Conservation (phyloP, 2,797 vertebrate species). For the Borostomias antarcticus region DNA sequence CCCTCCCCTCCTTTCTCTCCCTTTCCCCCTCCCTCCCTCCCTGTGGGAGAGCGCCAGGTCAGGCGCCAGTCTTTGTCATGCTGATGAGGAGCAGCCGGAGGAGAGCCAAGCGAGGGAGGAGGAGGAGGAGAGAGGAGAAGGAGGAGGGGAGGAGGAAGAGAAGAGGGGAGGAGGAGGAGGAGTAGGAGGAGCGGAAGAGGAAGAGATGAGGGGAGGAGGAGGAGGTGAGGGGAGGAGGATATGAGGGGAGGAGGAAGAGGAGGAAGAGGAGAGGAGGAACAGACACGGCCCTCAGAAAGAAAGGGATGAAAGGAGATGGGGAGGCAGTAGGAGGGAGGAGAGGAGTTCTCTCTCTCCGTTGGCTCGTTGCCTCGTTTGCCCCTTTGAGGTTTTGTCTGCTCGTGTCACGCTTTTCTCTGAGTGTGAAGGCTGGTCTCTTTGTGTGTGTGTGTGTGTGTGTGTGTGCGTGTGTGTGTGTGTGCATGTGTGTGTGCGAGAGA, state of each 20-base stretch:
- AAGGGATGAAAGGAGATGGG: slow-evolving; percentile 13
- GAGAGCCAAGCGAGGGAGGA: slow-evolving; percentile 27
- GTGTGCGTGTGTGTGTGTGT: slow-evolving; percentile 31
- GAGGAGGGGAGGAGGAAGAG: slow-evolving; percentile 12
- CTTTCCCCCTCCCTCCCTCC: slow-evolving; percentile 14
- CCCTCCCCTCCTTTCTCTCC: background rate
- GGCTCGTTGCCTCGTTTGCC: slow-evolving; percentile 19
- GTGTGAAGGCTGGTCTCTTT: background rate
- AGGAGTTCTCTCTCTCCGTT: background rate
- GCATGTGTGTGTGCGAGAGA: slow-evolving; percentile 14
- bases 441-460: background rate
- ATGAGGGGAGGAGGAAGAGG: slow-evolving; percentile 1
- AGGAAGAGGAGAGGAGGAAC: slow-evolving; percentile 12
- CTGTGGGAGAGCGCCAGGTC: slow-evolving; percentile 31
- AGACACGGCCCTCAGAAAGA: too few species aligned
- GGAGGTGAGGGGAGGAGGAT: background rate
- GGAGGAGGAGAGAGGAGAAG: slow-evolving; percentile 9
- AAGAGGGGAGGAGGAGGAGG: background rate
- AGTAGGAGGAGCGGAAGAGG: slow-evolving; percentile 2
- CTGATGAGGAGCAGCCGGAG: slow-evolving; percentile 40
- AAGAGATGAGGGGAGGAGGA: slow-evolving; percentile 2
- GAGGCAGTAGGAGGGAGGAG: background rate
- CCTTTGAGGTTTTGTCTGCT: slow-evolving; percentile 30
- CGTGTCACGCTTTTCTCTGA: slow-evolving; percentile 21
- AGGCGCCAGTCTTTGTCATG: slow-evolving; percentile 63